A percentile compares a stretch with the other conserved stretches of the same genome.
These are phyloP conservation scores for Potamilus streckersoni DNA, from an alignment of 1,140 invertebrate species.

Conservation along the genomic window DNA sequence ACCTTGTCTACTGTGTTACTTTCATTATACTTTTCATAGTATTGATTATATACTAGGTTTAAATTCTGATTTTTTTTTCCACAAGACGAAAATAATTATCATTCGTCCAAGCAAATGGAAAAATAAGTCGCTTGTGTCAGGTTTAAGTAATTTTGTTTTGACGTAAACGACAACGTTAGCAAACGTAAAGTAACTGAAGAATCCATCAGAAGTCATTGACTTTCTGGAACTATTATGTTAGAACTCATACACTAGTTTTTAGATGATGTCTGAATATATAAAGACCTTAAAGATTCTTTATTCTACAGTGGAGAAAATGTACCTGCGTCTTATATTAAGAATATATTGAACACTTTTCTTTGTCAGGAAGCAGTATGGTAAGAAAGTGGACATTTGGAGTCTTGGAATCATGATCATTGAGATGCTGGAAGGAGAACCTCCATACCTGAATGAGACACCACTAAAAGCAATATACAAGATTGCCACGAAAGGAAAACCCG, in stretches of 20 bases:
- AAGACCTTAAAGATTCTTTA: not conserved
- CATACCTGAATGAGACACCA: constrained; percentile 67
- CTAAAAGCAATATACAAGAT: constrained; percentile 83
- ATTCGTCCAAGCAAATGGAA: no score
- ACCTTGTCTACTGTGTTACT: no score
- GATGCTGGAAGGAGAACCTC: constrained; percentile 69
- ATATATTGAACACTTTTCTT: constrained; percentile 2
- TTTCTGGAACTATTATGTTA: not conserved
- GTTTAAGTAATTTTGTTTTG: no score
- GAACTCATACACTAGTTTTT: no score
- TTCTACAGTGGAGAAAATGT: not conserved
- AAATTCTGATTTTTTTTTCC: no score
- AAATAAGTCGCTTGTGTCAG: no score
- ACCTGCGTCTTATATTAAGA: not conserved
- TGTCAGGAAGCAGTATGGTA: constrained; percentile 68
- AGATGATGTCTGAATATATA: not conserved
- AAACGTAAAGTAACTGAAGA: no score
- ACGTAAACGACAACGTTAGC: no score
- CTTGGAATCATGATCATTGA: constrained; percentile 69
- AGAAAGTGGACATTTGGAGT: constrained; percentile 68
- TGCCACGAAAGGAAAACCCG: constrained; percentile 66
- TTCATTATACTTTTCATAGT: no score
- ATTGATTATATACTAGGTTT: no score
- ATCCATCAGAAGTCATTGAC: not conserved
- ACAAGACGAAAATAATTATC: no score